These are phyloP conservation scores for Hirundichthys speculiger DNA, from an alignment of 2,113 vertebrate genomes.

Conservation along the genomic window DNA sequence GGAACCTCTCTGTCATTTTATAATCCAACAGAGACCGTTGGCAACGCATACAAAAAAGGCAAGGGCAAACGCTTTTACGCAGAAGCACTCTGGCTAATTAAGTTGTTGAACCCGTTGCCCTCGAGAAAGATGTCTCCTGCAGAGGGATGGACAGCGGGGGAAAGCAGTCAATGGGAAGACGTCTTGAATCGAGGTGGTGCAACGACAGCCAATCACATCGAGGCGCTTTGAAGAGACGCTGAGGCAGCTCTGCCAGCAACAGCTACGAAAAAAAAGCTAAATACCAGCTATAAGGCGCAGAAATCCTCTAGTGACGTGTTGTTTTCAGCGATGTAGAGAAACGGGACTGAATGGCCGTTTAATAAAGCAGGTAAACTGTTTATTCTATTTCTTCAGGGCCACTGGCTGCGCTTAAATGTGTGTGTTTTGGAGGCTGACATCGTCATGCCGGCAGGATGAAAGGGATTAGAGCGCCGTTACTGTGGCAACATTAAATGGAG, in stretches of 20 bases:
- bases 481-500: slow-evolving; percentile 78
- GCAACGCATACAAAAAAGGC: slow-evolving; percentile 51
- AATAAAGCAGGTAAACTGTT: slow-evolving; percentile 56
- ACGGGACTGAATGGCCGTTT: slow-evolving; percentile 28
- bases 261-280: slow-evolving; percentile 15
- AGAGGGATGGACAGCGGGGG: not conserved
- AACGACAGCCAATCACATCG: slow-evolving; percentile 43
- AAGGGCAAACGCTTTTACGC: slow-evolving; percentile 60
- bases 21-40: slow-evolving; percentile 61
- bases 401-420: slow-evolving; percentile 1
- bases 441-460: slow-evolving; percentile 65
- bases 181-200: slow-evolving; percentile 26
- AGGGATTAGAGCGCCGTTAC: slow-evolving; percentile 70
- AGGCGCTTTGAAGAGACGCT: slow-evolving; percentile 39
- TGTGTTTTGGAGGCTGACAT: slow-evolving; percentile 33
- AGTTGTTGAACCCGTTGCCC: slow-evolving; percentile 70
- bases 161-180: slow-evolving; percentile 46
- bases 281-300: slow-evolving; percentile 44
- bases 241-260: slow-evolving; percentile 28
- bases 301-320: slow-evolving; percentile 33
- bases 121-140: slow-evolving; percentile 68
- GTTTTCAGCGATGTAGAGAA: slow-evolving; percentile 66
- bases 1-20: slow-evolving; percentile 50
- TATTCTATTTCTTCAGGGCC: not conserved
- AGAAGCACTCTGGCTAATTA: slow-evolving; percentile 77